These are phyloP conservation scores for Calyptommatus sinebrachiatus DNA, from an alignment of 2,113 vertebrate genomes.

Conservation along the genomic window DNA sequence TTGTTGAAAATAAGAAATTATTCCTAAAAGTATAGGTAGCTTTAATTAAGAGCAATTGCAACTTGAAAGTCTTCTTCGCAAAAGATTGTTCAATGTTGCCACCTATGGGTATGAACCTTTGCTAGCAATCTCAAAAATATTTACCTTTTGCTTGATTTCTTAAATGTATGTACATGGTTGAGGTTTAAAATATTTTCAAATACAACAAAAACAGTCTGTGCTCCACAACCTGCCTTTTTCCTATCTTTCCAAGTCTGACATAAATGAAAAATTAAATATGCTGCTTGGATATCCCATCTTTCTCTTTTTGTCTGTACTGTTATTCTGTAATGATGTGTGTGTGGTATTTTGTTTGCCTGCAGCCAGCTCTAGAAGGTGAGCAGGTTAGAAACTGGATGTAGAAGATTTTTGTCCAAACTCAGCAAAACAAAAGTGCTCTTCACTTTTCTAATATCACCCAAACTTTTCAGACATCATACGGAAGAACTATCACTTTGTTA, in stretches of 20 bases:
- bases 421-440: not conserved
- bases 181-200: slow-evolving; percentile 1
- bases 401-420: too few species aligned
- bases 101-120: slow-evolving; percentile 67
- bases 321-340: not conserved
- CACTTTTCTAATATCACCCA: not conserved
- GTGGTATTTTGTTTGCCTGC: not conserved
- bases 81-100: slow-evolving; percentile 75
- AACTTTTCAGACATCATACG: too few species aligned
- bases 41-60: slow-evolving; percentile 63
- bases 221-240: not conserved
- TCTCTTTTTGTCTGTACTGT: not conserved
- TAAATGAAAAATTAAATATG: not conserved
- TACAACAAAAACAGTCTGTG: not conserved
- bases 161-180: not conserved
- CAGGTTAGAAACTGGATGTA: not conserved
- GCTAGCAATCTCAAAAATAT: slow-evolving; percentile 16
- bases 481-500: not conserved
- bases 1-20: slow-evolving; percentile 53
- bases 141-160: slow-evolving; percentile 18
- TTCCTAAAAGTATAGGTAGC: slow-evolving; percentile 55
- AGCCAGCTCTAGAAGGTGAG: not conserved
- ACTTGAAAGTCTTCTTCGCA: slow-evolving; percentile 22
- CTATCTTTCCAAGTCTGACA: not conserved
- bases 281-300: not conserved